Conservation (phyloP, 2,888 invertebrate genomes). For the Cerastis leucographa region DNA sequence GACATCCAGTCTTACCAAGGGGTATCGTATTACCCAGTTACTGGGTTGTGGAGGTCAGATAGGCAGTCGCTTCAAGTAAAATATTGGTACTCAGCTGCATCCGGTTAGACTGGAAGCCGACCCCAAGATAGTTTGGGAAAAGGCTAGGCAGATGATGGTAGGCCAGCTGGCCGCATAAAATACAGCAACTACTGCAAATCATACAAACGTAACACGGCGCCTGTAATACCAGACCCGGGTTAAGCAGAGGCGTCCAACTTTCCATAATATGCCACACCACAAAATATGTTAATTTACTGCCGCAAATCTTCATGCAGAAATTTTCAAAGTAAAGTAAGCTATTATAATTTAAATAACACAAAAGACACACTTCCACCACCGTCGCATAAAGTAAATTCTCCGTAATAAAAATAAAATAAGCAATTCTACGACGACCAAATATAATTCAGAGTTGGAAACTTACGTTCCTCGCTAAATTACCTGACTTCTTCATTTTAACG, state of each 20-base stretch:
- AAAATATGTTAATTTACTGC: not conserved
- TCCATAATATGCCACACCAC: not conserved
- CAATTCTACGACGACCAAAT: not conserved
- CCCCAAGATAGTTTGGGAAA: no score
- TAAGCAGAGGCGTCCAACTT: not conserved
- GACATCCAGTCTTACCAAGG: no score
- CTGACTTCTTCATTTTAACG: conserved; percentile 44
- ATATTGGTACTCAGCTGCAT: no score
- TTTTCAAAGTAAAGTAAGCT: not conserved
- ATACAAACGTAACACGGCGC: not conserved
- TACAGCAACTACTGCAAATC: not conserved
- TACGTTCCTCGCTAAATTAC: conserved; percentile 26
- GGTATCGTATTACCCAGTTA: no score
- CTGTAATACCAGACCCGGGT: not conserved
- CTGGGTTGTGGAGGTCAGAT: no score
- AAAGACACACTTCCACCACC: not conserved
- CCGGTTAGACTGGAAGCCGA: no score
- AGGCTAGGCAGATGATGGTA: no score
- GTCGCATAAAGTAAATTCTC: conserved; percentile 5
- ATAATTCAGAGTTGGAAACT: conserved; percentile 24
- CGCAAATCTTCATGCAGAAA: not conserved
- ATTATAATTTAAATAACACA: conserved; percentile 2
- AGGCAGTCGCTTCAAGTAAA: no score
- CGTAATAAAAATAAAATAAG: conserved; percentile 37
- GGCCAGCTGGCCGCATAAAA: no score